Evolutionary conservation across 2,888 invertebrate species (phyloP), one percentile per base, ranked within the genome.

Genomic region (Megamerina dolium): DNA sequence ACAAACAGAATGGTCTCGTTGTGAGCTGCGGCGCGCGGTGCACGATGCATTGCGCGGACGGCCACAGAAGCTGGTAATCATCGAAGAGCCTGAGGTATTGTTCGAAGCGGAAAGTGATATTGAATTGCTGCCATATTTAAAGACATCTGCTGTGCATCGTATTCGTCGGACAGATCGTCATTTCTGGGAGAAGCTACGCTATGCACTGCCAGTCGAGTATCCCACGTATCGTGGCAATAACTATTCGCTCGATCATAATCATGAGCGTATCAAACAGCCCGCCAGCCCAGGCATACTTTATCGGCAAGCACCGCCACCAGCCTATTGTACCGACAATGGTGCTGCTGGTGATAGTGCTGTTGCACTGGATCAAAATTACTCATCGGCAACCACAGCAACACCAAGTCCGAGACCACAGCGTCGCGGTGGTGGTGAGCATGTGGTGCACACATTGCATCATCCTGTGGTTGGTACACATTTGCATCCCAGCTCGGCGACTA

Each of bases 151-250:
- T 21, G 72, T 72, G 39, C 71, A 71, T 46, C 79, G 87, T 42
- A 80, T 94, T 33, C 79, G 85, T 50, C 88, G 88, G 83, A 87
- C 85, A 54, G 92, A 95, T 70, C 86, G 87, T 55, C 78, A 89
- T 63, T 95, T 95, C 74, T 94, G 94, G 92, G 92, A 93, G 68
- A 85, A 91, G 58, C 74, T 95, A 51, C 80, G 87, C 60, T 92
- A 89, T 70, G 85, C 88, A 41, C 81, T 94, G 80, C 92, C 92
- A 5, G 83, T 85, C 52, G 72, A 72, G 44, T 68, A 85, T 56
- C 82, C 81, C 59, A 58, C 54, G 2, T 87, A 87, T 72, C 78
- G 87, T n/a, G 87, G 88, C 61, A 89, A 89, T 66, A 89, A 88
- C 57, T 89, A 89, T 66, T 89, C 88, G 37, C 77, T 89, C 62